Evolutionary conservation across 2,113 vertebrate genomes (phyloP).

Genomic region (Gopherus evgoodei): DNA sequence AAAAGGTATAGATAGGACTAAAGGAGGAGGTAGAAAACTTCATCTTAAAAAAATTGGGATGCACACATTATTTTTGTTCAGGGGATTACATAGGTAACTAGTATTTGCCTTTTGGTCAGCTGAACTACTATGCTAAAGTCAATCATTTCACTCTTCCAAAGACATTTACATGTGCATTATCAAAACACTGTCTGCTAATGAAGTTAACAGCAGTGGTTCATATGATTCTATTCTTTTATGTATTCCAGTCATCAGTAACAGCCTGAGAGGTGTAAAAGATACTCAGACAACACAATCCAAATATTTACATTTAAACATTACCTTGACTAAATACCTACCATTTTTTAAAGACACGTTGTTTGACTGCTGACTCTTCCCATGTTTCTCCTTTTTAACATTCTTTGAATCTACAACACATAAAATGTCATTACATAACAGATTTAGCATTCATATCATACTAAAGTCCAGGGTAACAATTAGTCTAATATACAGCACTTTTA

Average conservation of each 20-base stretch:
- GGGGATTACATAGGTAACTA: neutral
- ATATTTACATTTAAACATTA: neutral
- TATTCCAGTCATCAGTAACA: neutral
- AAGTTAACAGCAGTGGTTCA: neutral
- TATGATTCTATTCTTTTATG: neutral
- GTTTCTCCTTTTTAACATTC: constrained; percentile 88
- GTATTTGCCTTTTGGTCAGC: neutral
- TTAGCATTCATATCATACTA: constrained; percentile 1
- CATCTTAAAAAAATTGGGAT: neutral
- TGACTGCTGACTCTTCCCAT: constrained; percentile 80
- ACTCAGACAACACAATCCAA: neutral
- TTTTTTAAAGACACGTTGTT: constrained; percentile 75
- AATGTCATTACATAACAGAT: constrained; percentile 64
- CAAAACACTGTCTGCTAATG: neutral
- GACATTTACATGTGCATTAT: neutral
- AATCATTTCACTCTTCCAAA: neutral
- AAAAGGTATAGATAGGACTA: neutral
- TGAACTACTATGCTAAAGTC: neutral
- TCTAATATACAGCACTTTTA: constrained; percentile 22
- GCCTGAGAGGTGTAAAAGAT: neutral
- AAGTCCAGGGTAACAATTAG: constrained; percentile 25
- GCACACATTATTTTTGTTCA: neutral
- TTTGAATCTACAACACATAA: constrained; percentile 85
- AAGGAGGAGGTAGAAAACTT: neutral
- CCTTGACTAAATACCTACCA: constrained; percentile 79